These are phyloP conservation scores for Hycleus cichorii DNA, from an alignment of 1,140 invertebrate species.

Conservation along the genomic window DNA sequence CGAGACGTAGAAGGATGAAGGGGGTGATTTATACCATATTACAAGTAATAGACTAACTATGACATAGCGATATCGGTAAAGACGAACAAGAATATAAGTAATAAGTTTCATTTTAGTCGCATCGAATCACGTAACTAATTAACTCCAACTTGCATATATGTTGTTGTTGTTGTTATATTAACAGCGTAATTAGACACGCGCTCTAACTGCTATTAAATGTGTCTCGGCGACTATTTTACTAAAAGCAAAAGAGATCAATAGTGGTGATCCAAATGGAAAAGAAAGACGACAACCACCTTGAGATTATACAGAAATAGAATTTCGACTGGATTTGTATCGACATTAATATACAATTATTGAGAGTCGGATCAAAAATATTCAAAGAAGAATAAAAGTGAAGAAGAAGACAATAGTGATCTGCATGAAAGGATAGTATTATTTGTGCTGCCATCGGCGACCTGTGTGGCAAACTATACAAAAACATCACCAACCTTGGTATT, in stretches of 20 bases:
- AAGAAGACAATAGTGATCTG: too few species aligned
- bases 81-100: background rate
- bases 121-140: conserved; percentile 28
- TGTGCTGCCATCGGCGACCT: too few species aligned
- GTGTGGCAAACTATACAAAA: too few species aligned
- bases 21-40: too few species aligned
- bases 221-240: background rate
- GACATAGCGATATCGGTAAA: conserved; percentile 21
- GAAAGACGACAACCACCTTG: too few species aligned
- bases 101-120: conserved; percentile 24
- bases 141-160: conserved; percentile 1
- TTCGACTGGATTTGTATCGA: too few species aligned
- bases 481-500: too few species aligned
- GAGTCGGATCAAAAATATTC: too few species aligned
- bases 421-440: too few species aligned
- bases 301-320: background rate
- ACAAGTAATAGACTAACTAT: conserved; percentile 17
- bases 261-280: background rate
- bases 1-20: background rate
- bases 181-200: conserved; percentile 28
- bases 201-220: conserved; percentile 8
- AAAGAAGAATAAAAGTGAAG: too few species aligned
- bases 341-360: too few species aligned
- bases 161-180: conserved; percentile 3
- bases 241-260: background rate